Evolutionary conservation across 2,888 invertebrate genomes (phyloP).

Genomic region (Mesorhabditis sp.): DNA sequence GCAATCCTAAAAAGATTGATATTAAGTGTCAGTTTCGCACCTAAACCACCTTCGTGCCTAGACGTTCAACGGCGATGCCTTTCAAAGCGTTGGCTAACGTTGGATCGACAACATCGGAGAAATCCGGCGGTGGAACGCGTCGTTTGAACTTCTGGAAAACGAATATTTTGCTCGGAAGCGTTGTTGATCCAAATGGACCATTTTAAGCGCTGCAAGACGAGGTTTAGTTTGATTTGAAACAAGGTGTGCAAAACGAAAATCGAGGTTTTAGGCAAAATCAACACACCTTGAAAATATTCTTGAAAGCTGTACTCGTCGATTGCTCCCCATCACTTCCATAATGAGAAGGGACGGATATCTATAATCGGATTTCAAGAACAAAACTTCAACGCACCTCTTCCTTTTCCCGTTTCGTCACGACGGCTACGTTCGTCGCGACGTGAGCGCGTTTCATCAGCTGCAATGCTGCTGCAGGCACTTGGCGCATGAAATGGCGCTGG

Average conservation of each 20-base stretch:
- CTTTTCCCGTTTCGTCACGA: no score
- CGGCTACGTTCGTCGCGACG: no score
- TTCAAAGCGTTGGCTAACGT: background rate
- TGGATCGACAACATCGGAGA: slow-evolving; percentile 68
- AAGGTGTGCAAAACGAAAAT: background rate
- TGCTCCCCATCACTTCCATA: slow-evolving; percentile 1
- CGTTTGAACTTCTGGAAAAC: slow-evolving; percentile 78
- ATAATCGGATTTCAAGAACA: no score
- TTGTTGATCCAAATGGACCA: no score
- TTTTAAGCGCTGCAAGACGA: slow-evolving; percentile 5
- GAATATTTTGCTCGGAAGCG: no score
- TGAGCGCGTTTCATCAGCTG: no score
- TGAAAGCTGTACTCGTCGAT: background rate
- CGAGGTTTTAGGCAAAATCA: background rate
- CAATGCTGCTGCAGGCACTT: no score
- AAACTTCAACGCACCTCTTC: no score
- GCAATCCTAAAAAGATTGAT: background rate
- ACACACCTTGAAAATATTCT: slow-evolving; percentile 6
- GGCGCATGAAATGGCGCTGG: no score
- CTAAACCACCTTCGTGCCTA: background rate
- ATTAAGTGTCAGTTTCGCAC: background rate
- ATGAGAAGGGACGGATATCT: no score
- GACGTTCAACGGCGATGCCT: background rate
- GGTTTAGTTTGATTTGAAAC: background rate
- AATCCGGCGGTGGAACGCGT: slow-evolving; percentile 68